Conservation (phyloP, 1,140 invertebrate species). For the Lucilia cuprina region DNA sequence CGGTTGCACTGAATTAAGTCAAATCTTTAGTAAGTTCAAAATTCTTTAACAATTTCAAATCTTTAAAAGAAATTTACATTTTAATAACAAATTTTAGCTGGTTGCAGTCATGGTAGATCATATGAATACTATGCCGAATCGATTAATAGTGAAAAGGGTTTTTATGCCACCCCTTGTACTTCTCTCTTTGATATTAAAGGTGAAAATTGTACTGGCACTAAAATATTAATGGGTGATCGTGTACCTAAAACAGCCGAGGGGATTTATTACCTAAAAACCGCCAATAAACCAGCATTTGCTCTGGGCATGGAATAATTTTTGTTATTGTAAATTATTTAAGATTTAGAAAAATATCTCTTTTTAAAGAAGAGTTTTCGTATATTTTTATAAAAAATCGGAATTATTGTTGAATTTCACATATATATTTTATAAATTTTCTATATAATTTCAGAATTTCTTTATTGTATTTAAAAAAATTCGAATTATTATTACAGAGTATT, state of each 20-base stretch:
- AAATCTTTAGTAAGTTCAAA: constrained; percentile 64
- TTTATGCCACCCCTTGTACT: constrained; percentile 68
- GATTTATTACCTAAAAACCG: constrained; percentile 71
- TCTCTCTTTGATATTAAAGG: constrained; percentile 67
- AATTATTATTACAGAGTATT: too few species aligned
- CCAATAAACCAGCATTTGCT: constrained; percentile 66
- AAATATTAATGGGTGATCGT: constrained; percentile 69
- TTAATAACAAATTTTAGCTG: constrained; percentile 64
- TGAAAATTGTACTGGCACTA: constrained; percentile 65
- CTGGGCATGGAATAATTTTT: constrained; percentile 50
- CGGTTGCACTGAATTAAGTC: constrained; percentile 71
- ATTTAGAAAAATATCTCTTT: not conserved
- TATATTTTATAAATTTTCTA: too few species aligned
- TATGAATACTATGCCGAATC: constrained; percentile 75
- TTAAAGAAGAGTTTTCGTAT: not conserved
- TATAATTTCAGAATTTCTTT: too few species aligned
- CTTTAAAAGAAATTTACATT: not conserved
- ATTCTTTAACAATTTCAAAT: not conserved
- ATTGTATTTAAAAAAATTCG: too few species aligned
- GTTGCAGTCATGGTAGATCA: constrained; percentile 77
- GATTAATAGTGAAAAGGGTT: constrained; percentile 67
- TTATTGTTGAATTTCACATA: too few species aligned
- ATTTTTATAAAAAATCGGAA: too few species aligned
- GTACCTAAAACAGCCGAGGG: constrained; percentile 65
- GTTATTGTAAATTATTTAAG: not conserved